phyloP scores from a whole-genome alignment of 92 coral and sea anemone genomes.

The Bergia sp. region DNA sequence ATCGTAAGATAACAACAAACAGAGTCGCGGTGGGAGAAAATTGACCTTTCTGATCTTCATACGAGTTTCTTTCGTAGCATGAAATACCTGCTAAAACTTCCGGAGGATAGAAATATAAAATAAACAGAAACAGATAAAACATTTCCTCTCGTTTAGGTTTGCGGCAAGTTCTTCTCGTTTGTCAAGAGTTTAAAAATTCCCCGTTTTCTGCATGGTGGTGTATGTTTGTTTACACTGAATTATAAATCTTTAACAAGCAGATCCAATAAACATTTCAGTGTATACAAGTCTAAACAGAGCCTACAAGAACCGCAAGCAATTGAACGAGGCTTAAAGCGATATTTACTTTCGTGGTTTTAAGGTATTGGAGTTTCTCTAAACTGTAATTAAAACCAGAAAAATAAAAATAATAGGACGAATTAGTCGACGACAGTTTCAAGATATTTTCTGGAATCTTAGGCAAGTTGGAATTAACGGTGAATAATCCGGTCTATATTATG shows the following conservation, averaged over 20 bases:
- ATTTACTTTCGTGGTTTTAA: slow-evolving; percentile 74
- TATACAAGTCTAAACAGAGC: slow-evolving; percentile 72
- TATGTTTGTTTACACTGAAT: slow-evolving; percentile 81
- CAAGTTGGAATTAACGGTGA: slow-evolving; percentile 19
- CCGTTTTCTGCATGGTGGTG: slow-evolving; percentile 45
- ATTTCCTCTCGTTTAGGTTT: slow-evolving; percentile 25
- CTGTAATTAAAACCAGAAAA: slow-evolving; percentile 76
- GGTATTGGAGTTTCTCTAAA: slow-evolving; percentile 72
- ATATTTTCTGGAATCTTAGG: slow-evolving; percentile 37
- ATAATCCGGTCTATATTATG: slow-evolving; percentile 25
- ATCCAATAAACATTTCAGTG: slow-evolving; percentile 80
- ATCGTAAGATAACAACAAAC: slow-evolving; percentile 49
- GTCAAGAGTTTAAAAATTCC: slow-evolving; percentile 11
- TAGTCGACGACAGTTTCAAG: slow-evolving; percentile 56
- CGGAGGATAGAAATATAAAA: slow-evolving; percentile 11
- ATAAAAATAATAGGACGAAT: slow-evolving; percentile 58
- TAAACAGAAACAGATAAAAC: slow-evolving; percentile 22
- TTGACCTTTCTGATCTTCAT: slow-evolving; percentile 44
- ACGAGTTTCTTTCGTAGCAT: slow-evolving; percentile 22
- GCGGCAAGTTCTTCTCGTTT: slow-evolving; percentile 28
- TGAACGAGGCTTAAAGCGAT: slow-evolving; percentile 56
- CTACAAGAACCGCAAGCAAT: slow-evolving; percentile 64
- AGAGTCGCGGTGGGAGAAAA: slow-evolving; percentile 38
- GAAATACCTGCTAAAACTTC: slow-evolving; percentile 11
- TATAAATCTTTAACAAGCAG: slow-evolving; percentile 80